Percentiles rank a stretch among this genome's conserved stretches.
Conservation (phyloP, 1,140 invertebrate genomes). For the Nephila pilipes region DNA sequence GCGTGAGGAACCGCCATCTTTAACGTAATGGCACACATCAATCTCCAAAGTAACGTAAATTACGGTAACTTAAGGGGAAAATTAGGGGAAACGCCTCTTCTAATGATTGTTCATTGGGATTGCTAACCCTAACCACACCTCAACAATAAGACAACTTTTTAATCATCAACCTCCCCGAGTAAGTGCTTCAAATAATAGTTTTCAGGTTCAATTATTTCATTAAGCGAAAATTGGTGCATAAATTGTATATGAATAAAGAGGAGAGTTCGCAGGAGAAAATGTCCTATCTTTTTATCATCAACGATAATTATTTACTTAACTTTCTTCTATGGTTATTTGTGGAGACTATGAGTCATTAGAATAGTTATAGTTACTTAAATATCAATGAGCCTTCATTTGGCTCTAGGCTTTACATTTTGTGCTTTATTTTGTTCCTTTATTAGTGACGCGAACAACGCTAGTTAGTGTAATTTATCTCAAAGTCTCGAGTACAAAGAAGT, state of each 20-base stretch:
- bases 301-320: no score
- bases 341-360: no score
- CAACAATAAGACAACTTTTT: constrained; percentile 41
- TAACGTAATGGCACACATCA: constrained; percentile 32
- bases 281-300: background rate
- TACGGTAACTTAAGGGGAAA: constrained; percentile 39
- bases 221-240: background rate
- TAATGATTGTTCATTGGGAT: constrained; percentile 27
- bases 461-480: no score
- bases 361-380: no score
- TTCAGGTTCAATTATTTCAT: constrained; percentile 32
- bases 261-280: background rate
- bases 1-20: constrained; percentile 25
- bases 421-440: no score
- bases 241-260: background rate
- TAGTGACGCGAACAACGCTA: no score
- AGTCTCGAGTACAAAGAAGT: no score
- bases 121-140: constrained; percentile 8
- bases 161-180: background rate
- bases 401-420: no score
- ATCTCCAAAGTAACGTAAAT: constrained; percentile 15
- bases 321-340: no score
- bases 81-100: constrained; percentile 40
- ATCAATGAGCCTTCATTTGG: no score
- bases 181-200: constrained; percentile 28